Evolutionary conservation across 2,888 invertebrate genomes (phyloP).

Genomic region (Strigamia transsilvanica): DNA sequence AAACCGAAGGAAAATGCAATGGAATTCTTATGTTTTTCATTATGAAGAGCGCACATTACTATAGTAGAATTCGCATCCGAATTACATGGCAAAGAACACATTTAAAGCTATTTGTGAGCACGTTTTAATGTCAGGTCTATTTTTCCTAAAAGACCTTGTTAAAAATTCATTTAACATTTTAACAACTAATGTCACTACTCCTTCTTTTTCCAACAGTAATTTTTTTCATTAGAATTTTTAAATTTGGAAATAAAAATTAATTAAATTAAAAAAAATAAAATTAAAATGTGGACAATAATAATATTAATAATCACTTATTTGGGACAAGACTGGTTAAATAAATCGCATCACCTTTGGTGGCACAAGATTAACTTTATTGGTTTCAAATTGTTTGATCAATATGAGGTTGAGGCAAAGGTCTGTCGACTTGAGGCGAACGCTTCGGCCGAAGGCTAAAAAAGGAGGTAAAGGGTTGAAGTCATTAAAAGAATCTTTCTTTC

Average conservation of each 20-base stretch:
- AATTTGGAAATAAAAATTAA: background rate
- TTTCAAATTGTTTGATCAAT: constrained; percentile 55
- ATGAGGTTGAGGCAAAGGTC: constrained; percentile 53
- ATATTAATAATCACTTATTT: background rate
- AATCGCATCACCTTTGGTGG: constrained; percentile 53
- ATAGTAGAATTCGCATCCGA: constrained; percentile 10
- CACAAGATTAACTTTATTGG: constrained; percentile 54
- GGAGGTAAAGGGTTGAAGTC: constrained; percentile 20
- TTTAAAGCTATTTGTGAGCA: constrained; percentile 30
- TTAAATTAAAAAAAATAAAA: too few relatives aligned
- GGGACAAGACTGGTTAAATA: constrained; percentile 52
- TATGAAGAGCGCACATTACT: constrained; percentile 26
- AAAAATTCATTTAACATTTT: constrained; percentile 30
- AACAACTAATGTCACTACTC: background rate
- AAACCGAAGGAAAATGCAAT: constrained; percentile 23
- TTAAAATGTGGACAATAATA: background rate
- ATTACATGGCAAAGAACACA: constrained; percentile 25
- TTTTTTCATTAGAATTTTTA: background rate
- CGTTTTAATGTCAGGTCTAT: constrained; percentile 26
- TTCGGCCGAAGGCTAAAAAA: background rate
- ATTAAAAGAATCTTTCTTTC: constrained; percentile 27
- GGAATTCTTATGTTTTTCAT: constrained; percentile 30
- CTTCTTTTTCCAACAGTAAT: background rate
- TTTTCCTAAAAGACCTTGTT: constrained; percentile 21
- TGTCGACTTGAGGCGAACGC: constrained; percentile 48